These are phyloP conservation scores for Nixonia krombeini DNA, from an alignment of 1,140 invertebrate species.

Conservation along the genomic window DNA sequence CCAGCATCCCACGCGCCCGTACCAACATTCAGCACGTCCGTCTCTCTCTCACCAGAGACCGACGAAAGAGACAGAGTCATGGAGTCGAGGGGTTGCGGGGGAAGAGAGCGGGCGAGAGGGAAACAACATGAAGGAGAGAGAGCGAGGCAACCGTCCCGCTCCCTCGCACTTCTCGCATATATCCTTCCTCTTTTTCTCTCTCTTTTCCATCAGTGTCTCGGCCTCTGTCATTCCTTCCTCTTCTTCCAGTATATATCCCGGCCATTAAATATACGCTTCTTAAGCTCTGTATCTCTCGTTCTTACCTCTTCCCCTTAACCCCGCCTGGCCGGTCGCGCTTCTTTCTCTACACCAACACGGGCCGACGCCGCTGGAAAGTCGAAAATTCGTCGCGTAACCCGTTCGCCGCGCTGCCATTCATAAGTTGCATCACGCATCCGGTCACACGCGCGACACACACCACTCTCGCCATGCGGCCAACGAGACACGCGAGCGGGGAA, in stretches of 20 bases:
- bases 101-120: neutral
- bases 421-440: slow-evolving; percentile 46
- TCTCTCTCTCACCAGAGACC: slow-evolving; percentile 23
- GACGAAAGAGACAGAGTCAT: neutral
- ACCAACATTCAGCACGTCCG: slow-evolving; percentile 53
- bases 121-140: too few species aligned
- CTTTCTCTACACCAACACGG: slow-evolving; percentile 6
- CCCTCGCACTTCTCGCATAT: slow-evolving; percentile 11
- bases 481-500: neutral
- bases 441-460: slow-evolving; percentile 29
- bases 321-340: slow-evolving; percentile 1
- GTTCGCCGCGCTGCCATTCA: slow-evolving; percentile 35
- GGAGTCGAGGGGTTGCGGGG: too few species aligned
- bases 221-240: slow-evolving; percentile 30
- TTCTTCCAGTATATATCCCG: slow-evolving; percentile 30
- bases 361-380: slow-evolving; percentile 34
- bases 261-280: slow-evolving; percentile 48
- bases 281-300: slow-evolving; percentile 20
- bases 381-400: slow-evolving; percentile 48
- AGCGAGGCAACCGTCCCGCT: slow-evolving; percentile 3
- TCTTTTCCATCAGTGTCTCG: slow-evolving; percentile 20
- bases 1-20: slow-evolving; percentile 63
- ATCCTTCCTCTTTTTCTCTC: slow-evolving; percentile 16
- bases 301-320: neutral
- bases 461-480: slow-evolving; percentile 22